Percentiles rank a stretch among this genome's conserved stretches.
Conservation (phyloP, 2,113 vertebrate species). For the Aptenodytes forsteri region DNA sequence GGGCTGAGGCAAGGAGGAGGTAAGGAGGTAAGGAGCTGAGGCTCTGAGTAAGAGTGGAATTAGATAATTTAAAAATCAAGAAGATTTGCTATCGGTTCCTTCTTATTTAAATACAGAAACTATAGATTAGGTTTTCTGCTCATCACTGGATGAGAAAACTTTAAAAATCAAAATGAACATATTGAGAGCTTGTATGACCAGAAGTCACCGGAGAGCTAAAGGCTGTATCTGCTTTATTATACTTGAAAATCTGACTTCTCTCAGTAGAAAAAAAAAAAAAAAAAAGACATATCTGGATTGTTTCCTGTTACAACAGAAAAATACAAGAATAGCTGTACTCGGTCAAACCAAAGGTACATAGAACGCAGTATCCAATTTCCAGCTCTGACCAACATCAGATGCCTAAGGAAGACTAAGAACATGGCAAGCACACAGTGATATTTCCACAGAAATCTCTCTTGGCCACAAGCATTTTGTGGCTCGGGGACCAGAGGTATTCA, state of each 20-base stretch:
- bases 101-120: background rate
- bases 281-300: background rate
- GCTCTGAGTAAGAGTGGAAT: background rate
- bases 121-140: background rate
- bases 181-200: background rate
- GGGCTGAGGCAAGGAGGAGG: background rate
- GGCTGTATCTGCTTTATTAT: background rate
- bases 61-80: background rate
- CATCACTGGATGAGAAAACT: background rate
- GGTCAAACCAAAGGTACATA: background rate
- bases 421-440: background rate
- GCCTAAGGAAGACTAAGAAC: background rate
- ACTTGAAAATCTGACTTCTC: background rate
- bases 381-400: conserved; percentile 3
- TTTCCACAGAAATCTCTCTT: conserved; percentile 8
- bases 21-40: background rate
- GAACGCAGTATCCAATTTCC: background rate
- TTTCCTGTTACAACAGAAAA: background rate
- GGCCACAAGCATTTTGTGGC: conserved; percentile 50
- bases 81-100: background rate
- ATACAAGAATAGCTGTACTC: background rate
- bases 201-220: background rate
- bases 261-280: background rate
- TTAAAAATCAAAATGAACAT: background rate
- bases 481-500: background rate